These are phyloP conservation scores for Tortricodes alternella DNA, from an alignment of 2,888 invertebrate species.

Conservation along the genomic window DNA sequence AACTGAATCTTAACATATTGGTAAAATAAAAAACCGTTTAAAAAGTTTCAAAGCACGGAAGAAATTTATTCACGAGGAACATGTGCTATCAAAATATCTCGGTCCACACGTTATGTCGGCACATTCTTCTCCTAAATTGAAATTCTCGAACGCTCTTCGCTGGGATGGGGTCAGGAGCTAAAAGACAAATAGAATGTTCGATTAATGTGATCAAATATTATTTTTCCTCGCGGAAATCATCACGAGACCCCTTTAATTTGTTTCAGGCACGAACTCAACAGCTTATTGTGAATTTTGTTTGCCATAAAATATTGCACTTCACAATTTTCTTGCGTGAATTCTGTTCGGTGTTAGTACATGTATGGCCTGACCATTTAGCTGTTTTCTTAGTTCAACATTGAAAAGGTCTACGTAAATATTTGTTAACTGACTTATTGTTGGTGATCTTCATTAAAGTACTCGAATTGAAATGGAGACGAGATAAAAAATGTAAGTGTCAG, in stretches of 20 bases:
- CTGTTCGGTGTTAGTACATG: not conserved
- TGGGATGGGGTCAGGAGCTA: slow-evolving; percentile 74
- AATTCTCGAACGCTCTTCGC: slow-evolving; percentile 80
- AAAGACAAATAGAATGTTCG: slow-evolving; percentile 81
- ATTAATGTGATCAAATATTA: slow-evolving; percentile 75
- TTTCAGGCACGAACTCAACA: not conserved
- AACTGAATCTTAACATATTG: slow-evolving; percentile 34
- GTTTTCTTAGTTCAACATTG: too few relatives aligned
- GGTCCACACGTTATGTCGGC: slow-evolving; percentile 83
- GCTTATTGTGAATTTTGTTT: slow-evolving; percentile 8
- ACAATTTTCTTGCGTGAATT: not conserved
- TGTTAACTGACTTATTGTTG: too few relatives aligned
- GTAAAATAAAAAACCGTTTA: slow-evolving; percentile 72
- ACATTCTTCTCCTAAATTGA: slow-evolving; percentile 84
- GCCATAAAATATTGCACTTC: not conserved
- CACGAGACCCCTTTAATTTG: slow-evolving; percentile 1
- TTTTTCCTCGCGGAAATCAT: slow-evolving; percentile 49
- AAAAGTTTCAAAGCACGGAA: slow-evolving; percentile 79
- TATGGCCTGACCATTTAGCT: too few relatives aligned
- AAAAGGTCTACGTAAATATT: too few relatives aligned
- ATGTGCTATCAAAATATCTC: slow-evolving; percentile 83
- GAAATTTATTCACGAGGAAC: slow-evolving; percentile 82
- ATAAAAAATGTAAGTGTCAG: too few relatives aligned
- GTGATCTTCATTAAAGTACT: too few relatives aligned
- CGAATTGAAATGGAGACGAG: too few relatives aligned